Evolutionary conservation across 2,113 vertebrate genomes (phyloP).

Genomic region (Haplotaxodon microlepis): DNA sequence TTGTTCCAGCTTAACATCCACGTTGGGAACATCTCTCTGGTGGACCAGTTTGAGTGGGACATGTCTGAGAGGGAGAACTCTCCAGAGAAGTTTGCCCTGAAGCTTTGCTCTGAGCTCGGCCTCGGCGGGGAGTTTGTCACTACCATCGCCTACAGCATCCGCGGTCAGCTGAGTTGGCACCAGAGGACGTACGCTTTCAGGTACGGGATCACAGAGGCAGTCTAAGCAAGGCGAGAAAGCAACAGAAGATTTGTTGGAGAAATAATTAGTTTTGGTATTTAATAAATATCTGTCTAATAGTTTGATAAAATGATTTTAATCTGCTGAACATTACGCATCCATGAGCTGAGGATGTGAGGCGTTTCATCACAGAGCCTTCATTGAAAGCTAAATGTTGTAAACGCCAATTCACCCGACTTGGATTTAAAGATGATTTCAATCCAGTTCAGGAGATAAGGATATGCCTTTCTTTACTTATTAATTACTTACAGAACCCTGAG

Average conservation of each 20-base stretch:
- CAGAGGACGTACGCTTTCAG: constrained; percentile 99
- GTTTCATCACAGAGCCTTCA: background rate
- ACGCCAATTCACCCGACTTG: background rate
- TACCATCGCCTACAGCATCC: constrained; percentile 98
- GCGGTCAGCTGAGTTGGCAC: constrained; percentile 98
- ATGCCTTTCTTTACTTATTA: background rate
- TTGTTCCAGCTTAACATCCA: constrained; percentile 87
- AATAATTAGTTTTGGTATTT: background rate
- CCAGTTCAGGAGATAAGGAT: background rate
- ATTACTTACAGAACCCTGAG: background rate
- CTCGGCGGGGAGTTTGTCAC: constrained; percentile 97
- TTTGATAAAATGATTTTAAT: background rate
- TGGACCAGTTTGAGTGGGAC: constrained; percentile 99
- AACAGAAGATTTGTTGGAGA: background rate
- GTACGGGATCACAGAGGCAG: constrained; percentile 36
- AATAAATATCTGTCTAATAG: background rate
- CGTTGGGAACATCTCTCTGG: constrained; percentile 96
- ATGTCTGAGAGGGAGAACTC: constrained; percentile 99
- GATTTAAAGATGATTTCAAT: background rate
- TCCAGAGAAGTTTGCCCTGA: constrained; percentile 95
- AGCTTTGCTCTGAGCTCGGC: constrained; percentile 96
- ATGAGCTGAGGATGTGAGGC: background rate
- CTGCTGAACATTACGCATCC: rapidly evolving
- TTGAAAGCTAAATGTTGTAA: background rate
- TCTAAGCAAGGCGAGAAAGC: background rate